phyloP scores from a whole-genome alignment of 1,140 invertebrate genomes.

The Solenopsis invicta region DNA sequence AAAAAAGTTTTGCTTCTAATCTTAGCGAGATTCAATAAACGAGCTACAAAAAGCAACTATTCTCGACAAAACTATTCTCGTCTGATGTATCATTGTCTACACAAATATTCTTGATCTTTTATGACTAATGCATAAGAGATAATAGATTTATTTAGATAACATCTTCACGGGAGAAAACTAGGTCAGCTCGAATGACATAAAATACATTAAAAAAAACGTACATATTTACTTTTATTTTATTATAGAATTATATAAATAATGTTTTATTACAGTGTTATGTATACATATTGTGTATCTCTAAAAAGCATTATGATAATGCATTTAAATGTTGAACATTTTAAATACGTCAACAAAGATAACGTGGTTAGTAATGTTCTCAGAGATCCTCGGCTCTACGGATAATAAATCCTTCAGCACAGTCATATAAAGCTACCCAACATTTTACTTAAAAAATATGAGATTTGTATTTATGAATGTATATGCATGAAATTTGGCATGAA shows the following conservation, averaged over 20 bases:
- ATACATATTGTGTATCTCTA: background rate
- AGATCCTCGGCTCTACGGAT: conserved; percentile 22
- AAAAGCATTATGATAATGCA: conserved; percentile 15
- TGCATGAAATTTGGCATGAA: conserved; percentile 63
- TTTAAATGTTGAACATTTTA: conserved; percentile 39
- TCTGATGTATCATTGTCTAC: too few species aligned
- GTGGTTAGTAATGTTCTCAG: conserved; percentile 20
- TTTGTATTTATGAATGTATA: conserved; percentile 65
- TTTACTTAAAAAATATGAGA: conserved; percentile 64
- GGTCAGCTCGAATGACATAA: background rate
- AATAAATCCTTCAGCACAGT: conserved; percentile 58
- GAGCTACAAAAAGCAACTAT: background rate
- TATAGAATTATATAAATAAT: background rate
- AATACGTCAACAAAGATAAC: conserved; percentile 43
- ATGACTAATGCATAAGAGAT: background rate
- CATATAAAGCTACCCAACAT: conserved; percentile 52
- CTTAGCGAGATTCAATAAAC: background rate
- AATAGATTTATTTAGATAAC: background rate
- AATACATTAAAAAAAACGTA: background rate
- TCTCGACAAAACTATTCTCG: background rate
- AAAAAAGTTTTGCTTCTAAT: conserved; percentile 6
- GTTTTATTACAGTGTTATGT: background rate
- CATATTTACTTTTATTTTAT: background rate
- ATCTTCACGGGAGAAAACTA: background rate
- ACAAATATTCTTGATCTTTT: too few species aligned